Evolutionary conservation across 2,797 vertebrate species (phyloP), one percentile per base, ranked within the genome.

Genomic region (Neopelma chrysocephalum): DNA sequence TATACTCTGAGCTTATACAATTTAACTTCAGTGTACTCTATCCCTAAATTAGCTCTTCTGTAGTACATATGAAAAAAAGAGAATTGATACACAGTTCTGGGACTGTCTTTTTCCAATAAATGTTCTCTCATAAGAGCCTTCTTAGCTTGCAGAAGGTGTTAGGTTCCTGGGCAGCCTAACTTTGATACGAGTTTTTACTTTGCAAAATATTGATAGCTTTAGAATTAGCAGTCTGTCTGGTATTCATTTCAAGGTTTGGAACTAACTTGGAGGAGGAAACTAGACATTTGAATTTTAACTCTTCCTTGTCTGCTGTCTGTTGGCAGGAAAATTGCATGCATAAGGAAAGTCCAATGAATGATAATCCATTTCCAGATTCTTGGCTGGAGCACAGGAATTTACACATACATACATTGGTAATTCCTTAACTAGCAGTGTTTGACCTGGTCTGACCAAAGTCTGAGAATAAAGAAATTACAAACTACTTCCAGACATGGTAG

Each of bases 391-490:
- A 71, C 51, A 91, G 75, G 75, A 82, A 29, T 80, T 91, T 64
- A 60, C 45, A 64, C 21, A 32, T 50, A 48, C 42, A 50, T 38
- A 50, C 61, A 53, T 3, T 77, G 60, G 45, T 89, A 75, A 77
- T 87, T 96, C 84, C 75, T 87, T 91, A 94, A 82, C 71, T 93
- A 93, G 42, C 21, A 65, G 61, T 58, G 53, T 87, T 89, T 89
- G 62, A 58, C 66, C 58, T 82, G 62, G 48, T 48, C 72, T 87
- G 82, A 82, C 27, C 48, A 60, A 92, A 96, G 34, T 91, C 60
- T 80, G 78, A 82, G 57, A 92, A 80, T 51, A 90, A 73, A 84
- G 75, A 78, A 73, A 62, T 93, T 50, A 40, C 47, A 80, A 18
- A 80, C 68, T 85, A 53, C 56, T 94, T 89, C 60, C 40, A 87